Conservation (phyloP, 2,797 vertebrate genomes). For the Carapus acus region DNA sequence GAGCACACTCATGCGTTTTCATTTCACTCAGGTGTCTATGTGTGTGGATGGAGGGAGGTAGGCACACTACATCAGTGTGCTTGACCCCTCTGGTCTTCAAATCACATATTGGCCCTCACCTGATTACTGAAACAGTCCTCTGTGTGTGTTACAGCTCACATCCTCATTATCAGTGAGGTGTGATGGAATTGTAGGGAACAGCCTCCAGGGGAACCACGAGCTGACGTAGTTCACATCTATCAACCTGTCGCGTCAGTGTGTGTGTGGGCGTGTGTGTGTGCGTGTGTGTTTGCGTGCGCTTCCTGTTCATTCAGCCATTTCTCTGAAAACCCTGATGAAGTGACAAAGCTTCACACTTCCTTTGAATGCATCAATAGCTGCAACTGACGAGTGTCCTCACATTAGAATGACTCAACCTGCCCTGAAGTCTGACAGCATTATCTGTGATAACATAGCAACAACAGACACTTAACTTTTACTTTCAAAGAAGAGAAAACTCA, state of each 20-base stretch:
- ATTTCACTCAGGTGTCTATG: too few relatives aligned
- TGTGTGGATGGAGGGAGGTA: too few relatives aligned
- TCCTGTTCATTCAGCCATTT: constrained; percentile 51
- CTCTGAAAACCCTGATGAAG: constrained; percentile 20
- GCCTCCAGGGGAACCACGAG: not conserved
- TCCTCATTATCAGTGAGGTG: not conserved
- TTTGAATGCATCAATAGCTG: too few relatives aligned
- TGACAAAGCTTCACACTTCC: too few relatives aligned
- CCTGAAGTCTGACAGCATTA: not conserved
- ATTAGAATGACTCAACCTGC: constrained; percentile 16
- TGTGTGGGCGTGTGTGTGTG: constrained; percentile 3
- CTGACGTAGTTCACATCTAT: not conserved
- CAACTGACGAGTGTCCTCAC: constrained; percentile 1
- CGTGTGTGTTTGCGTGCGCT: constrained; percentile 11
- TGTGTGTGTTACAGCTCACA: constrained; percentile 1
- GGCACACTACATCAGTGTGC: too few relatives aligned
- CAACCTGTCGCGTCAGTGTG: not conserved
- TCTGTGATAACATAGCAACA: not conserved
- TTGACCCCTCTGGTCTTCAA: too few relatives aligned
- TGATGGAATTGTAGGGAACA: constrained; percentile 15
- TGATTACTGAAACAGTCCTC: not conserved
- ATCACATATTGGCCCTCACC: not conserved
- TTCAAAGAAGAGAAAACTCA: constrained; percentile 17
- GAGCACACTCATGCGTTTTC: too few relatives aligned
- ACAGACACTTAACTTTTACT: not conserved